These are phyloP conservation scores for Barnardius zonarius DNA, from an alignment of 2,113 vertebrate genomes.

Conservation along the genomic window DNA sequence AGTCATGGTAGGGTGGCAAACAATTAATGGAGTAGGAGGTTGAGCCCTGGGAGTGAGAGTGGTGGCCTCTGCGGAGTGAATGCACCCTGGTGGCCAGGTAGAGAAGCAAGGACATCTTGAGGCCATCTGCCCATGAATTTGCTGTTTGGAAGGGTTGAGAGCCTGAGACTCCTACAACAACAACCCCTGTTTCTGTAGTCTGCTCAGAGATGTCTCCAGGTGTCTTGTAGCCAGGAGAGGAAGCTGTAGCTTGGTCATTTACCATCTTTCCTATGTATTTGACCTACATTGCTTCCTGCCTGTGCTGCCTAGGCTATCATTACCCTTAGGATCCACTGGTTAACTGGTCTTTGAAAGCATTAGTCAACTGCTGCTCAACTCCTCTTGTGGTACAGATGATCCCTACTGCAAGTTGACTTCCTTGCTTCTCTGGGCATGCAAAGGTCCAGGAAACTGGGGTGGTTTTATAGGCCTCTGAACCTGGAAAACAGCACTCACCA, in stretches of 20 bases:
- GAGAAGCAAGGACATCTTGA: background rate
- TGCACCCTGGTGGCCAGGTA: background rate
- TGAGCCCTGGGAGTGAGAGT: background rate
- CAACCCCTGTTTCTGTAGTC: background rate
- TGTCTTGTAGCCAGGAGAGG: background rate
- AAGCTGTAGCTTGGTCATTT: background rate
- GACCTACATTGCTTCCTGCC: background rate
- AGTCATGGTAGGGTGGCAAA: constrained; percentile 41
- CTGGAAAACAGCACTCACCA: background rate
- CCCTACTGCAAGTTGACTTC: background rate
- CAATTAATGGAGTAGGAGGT: background rate
- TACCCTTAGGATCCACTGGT: background rate
- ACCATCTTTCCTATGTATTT: background rate
- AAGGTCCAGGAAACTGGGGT: background rate
- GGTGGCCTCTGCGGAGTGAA: background rate
- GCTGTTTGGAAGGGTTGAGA: background rate
- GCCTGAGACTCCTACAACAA: background rate
- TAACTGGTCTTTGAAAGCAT: background rate
- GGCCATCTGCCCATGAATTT: background rate
- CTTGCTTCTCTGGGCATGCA: background rate
- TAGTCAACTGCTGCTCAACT: background rate
- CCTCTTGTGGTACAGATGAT: background rate
- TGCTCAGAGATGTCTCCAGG: background rate
- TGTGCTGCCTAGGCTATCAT: background rate
- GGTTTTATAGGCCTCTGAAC: background rate